These are phyloP conservation scores for Geodia barretti DNA, from an alignment of 37 sponge, comb jelly and placozoan genomes.

Conservation along the genomic window DNA sequence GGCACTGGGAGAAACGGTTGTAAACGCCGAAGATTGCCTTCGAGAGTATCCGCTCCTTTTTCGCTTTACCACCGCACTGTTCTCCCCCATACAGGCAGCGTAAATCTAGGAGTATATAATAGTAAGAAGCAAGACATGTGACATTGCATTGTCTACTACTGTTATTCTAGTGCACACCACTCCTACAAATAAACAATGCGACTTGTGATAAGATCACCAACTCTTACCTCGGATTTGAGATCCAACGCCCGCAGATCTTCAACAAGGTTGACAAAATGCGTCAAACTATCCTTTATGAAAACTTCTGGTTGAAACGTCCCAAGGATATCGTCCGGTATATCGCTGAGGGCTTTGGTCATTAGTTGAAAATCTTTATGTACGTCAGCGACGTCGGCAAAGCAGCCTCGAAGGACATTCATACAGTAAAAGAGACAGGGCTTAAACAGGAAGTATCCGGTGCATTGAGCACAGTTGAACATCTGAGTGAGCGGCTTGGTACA, in stretches of 20 bases:
- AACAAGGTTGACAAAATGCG: neutral
- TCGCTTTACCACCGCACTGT: no score
- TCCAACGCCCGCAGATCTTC: neutral
- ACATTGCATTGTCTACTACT: no score
- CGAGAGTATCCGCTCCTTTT: no score
- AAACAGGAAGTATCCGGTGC: constrained; percentile 24
- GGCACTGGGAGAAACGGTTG: no score
- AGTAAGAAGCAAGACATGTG: no score
- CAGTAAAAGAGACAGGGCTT: constrained; percentile 17
- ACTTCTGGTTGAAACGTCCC: neutral
- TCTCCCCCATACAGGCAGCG: no score
- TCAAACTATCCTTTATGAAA: neutral
- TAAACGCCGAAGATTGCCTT: no score
- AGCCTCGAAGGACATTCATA: constrained; percentile 15
- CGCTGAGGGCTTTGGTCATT: neutral
- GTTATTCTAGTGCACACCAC: no score
- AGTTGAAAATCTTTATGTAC: constrained; percentile 9
- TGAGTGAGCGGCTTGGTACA: constrained; percentile 37
- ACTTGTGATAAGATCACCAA: no score
- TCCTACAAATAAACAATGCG: no score
- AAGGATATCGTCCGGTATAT: constrained; percentile 8
- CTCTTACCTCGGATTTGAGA: constrained; percentile 2
- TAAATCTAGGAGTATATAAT: no score
- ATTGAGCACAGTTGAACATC: constrained; percentile 45
- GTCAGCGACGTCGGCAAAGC: constrained; percentile 22